Percentiles rank a stretch among this genome's conserved stretches.
Evolutionary conservation across 2,797 vertebrate genomes (phyloP).

Genomic region (Loris lydekkerianus): DNA sequence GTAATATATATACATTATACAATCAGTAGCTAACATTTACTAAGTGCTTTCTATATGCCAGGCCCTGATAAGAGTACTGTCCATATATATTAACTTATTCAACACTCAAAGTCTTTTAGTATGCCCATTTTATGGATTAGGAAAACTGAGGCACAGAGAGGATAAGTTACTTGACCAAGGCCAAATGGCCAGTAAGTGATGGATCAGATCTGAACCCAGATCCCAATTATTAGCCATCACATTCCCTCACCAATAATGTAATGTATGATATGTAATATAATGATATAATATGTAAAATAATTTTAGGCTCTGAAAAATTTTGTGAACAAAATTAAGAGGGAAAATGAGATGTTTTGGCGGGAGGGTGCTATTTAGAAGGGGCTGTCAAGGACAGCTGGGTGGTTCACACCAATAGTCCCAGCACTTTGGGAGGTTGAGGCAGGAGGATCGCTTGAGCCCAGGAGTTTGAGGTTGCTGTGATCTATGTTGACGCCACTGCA

Average conservation of each 20-base stretch:
- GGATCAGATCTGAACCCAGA: neutral
- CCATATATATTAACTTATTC: neutral
- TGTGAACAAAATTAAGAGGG: neutral
- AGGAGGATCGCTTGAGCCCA: neutral
- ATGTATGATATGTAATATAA: neutral
- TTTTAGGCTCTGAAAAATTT: neutral
- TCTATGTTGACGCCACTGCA: too few species aligned
- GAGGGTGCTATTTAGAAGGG: neutral
- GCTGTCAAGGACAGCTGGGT: neutral
- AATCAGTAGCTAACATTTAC: neutral
- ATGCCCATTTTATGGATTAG: neutral
- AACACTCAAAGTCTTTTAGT: neutral
- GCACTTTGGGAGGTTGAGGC: neutral
- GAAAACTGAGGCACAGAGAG: neutral
- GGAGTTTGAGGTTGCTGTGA: too few species aligned
- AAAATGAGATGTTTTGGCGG: neutral
- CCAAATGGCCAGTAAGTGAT: neutral
- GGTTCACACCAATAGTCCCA: neutral
- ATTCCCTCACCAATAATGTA: neutral
- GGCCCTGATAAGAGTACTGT: neutral
- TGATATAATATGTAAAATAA: neutral
- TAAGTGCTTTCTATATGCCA: neutral
- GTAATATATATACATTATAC: neutral
- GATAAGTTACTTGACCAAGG: neutral
- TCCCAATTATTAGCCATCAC: neutral